A percentile compares a stretch with the other conserved stretches of the same genome.
Evolutionary conservation across 2,888 invertebrate species (phyloP).

Genomic region (Watsonalla cultraria): DNA sequence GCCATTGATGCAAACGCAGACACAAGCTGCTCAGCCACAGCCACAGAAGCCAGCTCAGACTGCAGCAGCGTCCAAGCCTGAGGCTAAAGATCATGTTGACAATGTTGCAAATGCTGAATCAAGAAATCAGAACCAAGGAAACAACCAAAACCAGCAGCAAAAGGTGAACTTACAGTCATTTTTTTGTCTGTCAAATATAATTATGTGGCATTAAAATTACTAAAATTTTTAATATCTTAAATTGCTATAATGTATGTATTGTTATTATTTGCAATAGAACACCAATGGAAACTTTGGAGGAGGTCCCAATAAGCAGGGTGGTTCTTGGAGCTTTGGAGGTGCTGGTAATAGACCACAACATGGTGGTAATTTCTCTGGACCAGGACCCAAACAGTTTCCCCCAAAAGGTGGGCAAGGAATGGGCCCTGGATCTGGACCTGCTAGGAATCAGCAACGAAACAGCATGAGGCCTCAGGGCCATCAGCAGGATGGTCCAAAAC

Average conservation of each 20-base stretch:
- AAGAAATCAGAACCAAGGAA: slow-evolving; percentile 32
- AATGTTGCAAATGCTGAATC: slow-evolving; percentile 42
- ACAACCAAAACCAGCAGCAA: slow-evolving; percentile 38
- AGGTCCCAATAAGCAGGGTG: slow-evolving; percentile 47
- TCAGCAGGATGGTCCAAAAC: slow-evolving; percentile 50
- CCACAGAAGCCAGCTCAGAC: slow-evolving; percentile 23
- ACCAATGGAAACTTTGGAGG: slow-evolving; percentile 63
- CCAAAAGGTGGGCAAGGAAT: slow-evolving; percentile 27
- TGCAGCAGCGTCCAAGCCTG: slow-evolving; percentile 26
- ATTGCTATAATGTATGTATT: slow-evolving; percentile 3
- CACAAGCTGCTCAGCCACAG: slow-evolving; percentile 2
- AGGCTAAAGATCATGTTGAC: slow-evolving; percentile 51
- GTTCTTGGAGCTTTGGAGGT: slow-evolving; percentile 19
- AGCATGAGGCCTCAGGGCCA: slow-evolving; percentile 30
- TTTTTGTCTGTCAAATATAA: slow-evolving; percentile 5
- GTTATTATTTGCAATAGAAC: slow-evolving; percentile 38
- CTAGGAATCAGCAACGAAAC: slow-evolving; percentile 44
- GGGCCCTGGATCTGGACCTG: slow-evolving; percentile 35
- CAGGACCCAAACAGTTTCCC: slow-evolving; percentile 38
- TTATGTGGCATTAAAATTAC: slow-evolving; percentile 12
- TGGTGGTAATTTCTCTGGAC: slow-evolving; percentile 24
- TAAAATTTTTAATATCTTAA: slow-evolving; percentile 15
- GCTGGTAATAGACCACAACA: slow-evolving; percentile 3
- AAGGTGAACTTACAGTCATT: slow-evolving; percentile 24
- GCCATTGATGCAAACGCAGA: slow-evolving; percentile 10